phyloP scores from a whole-genome alignment of 2,888 invertebrate genomes.

The Sicus ferrugineus region DNA sequence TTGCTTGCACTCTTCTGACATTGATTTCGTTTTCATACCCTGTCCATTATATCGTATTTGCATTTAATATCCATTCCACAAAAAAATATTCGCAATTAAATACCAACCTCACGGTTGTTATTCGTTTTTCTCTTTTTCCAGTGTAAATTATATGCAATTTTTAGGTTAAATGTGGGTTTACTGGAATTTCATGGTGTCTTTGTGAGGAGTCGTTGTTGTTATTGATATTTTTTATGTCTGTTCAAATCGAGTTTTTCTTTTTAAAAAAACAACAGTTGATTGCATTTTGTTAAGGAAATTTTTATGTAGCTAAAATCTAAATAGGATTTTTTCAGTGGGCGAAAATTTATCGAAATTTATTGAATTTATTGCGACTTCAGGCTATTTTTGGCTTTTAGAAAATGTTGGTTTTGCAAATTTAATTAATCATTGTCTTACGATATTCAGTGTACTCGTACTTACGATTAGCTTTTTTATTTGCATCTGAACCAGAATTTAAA shows the following conservation, averaged over 20 bases:
- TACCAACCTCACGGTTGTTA: constrained; percentile 18
- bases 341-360: constrained; percentile 27
- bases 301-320: constrained; percentile 4
- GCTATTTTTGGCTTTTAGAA: constrained; percentile 26
- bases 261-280: not conserved
- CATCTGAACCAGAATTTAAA: no score
- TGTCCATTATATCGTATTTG: constrained; percentile 12
- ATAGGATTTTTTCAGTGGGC: constrained; percentile 29
- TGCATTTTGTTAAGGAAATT: not conserved
- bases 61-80: constrained; percentile 5
- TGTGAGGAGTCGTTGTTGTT: constrained; percentile 42
- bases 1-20: constrained; percentile 7
- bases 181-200: constrained; percentile 46
- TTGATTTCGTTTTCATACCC: not conserved
- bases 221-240: constrained; percentile 26
- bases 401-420: constrained; percentile 7
- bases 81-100: constrained; percentile 28
- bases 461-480: no score
- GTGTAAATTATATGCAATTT: constrained; percentile 39
- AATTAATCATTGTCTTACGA: no score
- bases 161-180: constrained; percentile 40
- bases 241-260: constrained; percentile 9
- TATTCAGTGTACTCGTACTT: no score
- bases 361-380: constrained; percentile 23
- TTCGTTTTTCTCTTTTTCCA: constrained; percentile 34